phyloP scores from a whole-genome alignment of 2,113 vertebrate species.

The Enhydra lutris region DNA sequence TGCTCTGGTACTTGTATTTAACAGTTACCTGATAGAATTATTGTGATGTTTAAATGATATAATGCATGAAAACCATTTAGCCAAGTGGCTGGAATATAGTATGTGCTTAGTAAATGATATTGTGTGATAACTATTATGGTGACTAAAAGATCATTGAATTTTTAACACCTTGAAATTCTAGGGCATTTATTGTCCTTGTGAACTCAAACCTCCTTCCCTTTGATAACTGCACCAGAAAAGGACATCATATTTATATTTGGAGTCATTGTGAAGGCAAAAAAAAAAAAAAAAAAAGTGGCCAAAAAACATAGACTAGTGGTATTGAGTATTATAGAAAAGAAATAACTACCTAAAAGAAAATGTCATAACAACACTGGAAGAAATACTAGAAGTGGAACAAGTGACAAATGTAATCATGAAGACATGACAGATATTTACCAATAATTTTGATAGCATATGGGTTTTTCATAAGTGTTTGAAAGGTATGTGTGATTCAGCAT shows the following conservation, averaged over 20 bases:
- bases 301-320: not conserved
- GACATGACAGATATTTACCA: not conserved
- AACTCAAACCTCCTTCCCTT: not conserved
- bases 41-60: not conserved
- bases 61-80: not conserved
- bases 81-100: not conserved
- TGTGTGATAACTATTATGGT: not conserved
- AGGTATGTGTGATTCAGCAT: not conserved
- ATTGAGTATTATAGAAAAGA: not conserved
- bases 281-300: not conserved
- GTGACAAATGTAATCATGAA: not conserved
- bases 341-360: conserved; percentile 8
- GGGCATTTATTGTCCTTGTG: not conserved
- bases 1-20: not conserved
- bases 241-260: not conserved
- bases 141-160: not conserved
- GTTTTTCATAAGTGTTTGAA: conserved; percentile 1
- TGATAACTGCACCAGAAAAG: not conserved
- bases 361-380: not conserved
- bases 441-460: not conserved
- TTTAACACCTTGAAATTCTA: not conserved
- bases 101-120: not conserved
- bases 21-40: not conserved
- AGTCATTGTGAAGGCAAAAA: not conserved
- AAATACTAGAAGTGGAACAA: not conserved